phyloP scores from a whole-genome alignment of 2,797 vertebrate species.

The Anniella stebbinsi region DNA sequence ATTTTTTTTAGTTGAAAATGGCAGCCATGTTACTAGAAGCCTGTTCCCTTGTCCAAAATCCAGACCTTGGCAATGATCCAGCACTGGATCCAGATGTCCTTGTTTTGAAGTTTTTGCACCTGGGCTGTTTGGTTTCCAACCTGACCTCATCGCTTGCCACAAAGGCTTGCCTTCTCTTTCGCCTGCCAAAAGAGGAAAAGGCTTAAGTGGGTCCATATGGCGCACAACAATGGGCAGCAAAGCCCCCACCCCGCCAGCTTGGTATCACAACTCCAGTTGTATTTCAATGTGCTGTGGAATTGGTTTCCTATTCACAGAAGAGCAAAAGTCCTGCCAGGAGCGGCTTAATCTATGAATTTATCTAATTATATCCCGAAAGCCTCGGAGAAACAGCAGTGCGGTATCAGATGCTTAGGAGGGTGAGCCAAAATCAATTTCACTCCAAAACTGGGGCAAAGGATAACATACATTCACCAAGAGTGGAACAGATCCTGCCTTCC shows the following conservation, averaged over 20 bases:
- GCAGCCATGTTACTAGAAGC: slow-evolving; percentile 53
- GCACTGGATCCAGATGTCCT: slow-evolving; percentile 73
- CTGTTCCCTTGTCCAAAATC: slow-evolving; percentile 62
- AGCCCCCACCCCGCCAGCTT: slow-evolving; percentile 63
- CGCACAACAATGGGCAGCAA: slow-evolving; percentile 70
- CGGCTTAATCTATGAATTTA: slow-evolving; percentile 77
- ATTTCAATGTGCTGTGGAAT: slow-evolving; percentile 73
- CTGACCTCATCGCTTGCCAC: slow-evolving; percentile 74
- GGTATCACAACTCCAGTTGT: slow-evolving; percentile 70
- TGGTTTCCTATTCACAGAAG: slow-evolving; percentile 73
- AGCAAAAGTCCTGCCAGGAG: slow-evolving; percentile 72
- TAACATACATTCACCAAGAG: slow-evolving; percentile 53
- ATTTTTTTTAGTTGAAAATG: slow-evolving; percentile 41
- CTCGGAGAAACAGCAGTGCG: slow-evolving; percentile 60
- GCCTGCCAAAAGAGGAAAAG: slow-evolving; percentile 72
- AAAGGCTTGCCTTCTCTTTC: slow-evolving; percentile 67
- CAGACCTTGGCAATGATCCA: slow-evolving; percentile 32
- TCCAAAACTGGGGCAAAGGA: slow-evolving; percentile 62
- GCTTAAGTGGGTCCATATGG: slow-evolving; percentile 80
- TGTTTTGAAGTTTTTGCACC: slow-evolving; percentile 74
- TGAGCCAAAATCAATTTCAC: slow-evolving; percentile 76
- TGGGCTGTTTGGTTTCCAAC: slow-evolving; percentile 71
- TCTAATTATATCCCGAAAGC: slow-evolving; percentile 77
- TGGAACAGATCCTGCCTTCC: slow-evolving; percentile 24
- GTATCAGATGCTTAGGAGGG: slow-evolving; percentile 72